Percentiles rank a stretch among this genome's conserved stretches.
phyloP scores from a whole-genome alignment of 92 coral and sea anemone genomes.

The Heliopora coerulea region DNA sequence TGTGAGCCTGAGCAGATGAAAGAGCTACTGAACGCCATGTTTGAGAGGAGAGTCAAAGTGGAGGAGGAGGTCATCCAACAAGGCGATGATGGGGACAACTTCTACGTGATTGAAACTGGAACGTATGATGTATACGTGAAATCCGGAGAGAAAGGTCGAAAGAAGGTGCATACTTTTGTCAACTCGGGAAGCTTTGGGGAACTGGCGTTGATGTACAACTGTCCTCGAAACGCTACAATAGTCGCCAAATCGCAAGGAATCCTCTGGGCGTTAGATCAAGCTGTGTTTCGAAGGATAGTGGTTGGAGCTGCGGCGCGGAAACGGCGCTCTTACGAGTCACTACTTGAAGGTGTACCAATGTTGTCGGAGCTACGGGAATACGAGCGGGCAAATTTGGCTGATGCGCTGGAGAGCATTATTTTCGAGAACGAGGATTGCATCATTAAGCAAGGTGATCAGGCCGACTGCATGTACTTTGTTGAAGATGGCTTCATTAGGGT shows the following conservation, averaged over 20 bases:
- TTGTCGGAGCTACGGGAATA: conserved; percentile 70
- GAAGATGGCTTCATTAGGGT: conserved; percentile 81
- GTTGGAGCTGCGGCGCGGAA: conserved; percentile 91
- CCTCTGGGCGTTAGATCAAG: conserved; percentile 93
- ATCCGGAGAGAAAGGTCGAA: conserved; percentile 51
- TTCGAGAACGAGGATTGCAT: conserved; percentile 83
- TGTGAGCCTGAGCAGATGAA: conserved; percentile 87
- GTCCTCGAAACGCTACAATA: conserved; percentile 97
- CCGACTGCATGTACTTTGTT: conserved; percentile 98
- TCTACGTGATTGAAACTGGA: conserved; percentile 90
- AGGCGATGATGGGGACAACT: conserved; percentile 97
- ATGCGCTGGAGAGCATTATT: conserved; percentile 77
- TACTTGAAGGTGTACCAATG: conserved; percentile 87
- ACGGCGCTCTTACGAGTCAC: conserved; percentile 78
- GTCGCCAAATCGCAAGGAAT: conserved; percentile 79
- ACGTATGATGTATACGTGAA: conserved; percentile 83
- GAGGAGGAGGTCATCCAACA: conserved; percentile 82
- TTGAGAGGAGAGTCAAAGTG: conserved; percentile 73
- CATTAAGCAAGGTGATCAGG: conserved; percentile 80
- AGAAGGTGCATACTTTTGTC: conserved; percentile 87
- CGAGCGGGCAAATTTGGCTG: conserved; percentile 91
- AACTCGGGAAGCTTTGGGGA: conserved; percentile 95
- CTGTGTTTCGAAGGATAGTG: conserved; percentile 83
- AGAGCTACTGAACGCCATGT: conserved; percentile 83
- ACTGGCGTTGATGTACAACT: conserved; percentile 96